Base-by-base conservation (phyloP, 2,113 vertebrate species). In the Perca flavescens region DNA sequence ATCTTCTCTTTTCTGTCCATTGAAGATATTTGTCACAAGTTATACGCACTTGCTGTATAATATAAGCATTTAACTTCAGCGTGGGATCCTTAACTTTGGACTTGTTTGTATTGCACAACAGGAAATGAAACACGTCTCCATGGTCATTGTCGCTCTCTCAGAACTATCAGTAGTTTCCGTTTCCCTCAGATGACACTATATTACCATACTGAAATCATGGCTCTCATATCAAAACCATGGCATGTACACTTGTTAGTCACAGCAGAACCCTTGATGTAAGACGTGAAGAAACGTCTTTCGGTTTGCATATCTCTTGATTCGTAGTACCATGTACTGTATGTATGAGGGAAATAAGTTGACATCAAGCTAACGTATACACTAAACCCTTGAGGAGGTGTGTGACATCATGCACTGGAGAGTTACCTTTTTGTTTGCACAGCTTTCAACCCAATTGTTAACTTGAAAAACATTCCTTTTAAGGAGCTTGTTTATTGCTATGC, bases 81-180 rank as follows among this genome's bases (percentile, higher is more conserved):
- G n/a, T n/a, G 5, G 13, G 3, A 15, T 13, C 70, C 43, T 57
- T 34, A 17, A 17, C 49, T 63, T 36, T 28, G 25, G 10, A 6
- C 11, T 16, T 3, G 6, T 63, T 14, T 77, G 22, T 52, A 31
- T 77, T 75, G 49, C 40, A 19, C 75, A 64, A 89, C 82, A 86
- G 79, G 82, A 91, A 85, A 56, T 46, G 64, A 77, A 63, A 71
- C 31, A 1, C 0, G 0, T 6, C 16, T 77, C 22, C 11, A 2
- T 0, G 14, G 56, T 72, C 69, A 63, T 31, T 52, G 56, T 61
- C 22, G 4, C 53, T 16, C 49, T 31, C 16, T 3, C n/a, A 11
- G 6, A 68, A n/a, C 3, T 43, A 12, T 31, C 12, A 3, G 54
- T 64, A 4, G 57, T 89, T 90, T 92, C 68, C 56, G 0, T 85